Percentiles rank a stretch among this genome's conserved stretches.
These are phyloP conservation scores for Platycheirus albimanus DNA, from an alignment of 2,888 invertebrate species.

Conservation along the genomic window DNA sequence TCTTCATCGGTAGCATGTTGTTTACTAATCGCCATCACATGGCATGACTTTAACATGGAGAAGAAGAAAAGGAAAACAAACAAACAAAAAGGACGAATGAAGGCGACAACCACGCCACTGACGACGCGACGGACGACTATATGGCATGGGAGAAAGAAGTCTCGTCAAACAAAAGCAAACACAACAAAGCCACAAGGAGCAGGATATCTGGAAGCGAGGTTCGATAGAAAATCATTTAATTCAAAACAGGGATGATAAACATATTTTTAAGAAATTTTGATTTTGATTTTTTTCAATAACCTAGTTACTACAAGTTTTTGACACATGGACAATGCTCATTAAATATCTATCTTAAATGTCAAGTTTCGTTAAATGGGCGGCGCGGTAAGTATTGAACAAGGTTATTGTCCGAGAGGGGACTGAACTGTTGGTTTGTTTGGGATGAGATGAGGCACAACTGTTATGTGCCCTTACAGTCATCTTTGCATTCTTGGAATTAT, in stretches of 20 bases:
- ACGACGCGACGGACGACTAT: too few relatives aligned
- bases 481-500: too few relatives aligned
- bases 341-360: slow-evolving; percentile 36
- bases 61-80: slow-evolving; percentile 41
- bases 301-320: slow-evolving; percentile 28
- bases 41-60: slow-evolving; percentile 39
- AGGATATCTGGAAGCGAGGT: slow-evolving; percentile 24
- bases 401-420: too few relatives aligned
- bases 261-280: slow-evolving; percentile 7
- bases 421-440: too few relatives aligned
- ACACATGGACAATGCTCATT: slow-evolving; percentile 54
- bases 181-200: slow-evolving; percentile 1
- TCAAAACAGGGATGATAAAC: too few relatives aligned
- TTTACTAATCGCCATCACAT: slow-evolving; percentile 69
- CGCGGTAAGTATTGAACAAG: too few relatives aligned
- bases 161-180: slow-evolving; percentile 18
- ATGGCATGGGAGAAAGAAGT: too few relatives aligned
- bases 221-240: slow-evolving; percentile 59
- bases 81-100: slow-evolving; percentile 17
- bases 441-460: too few relatives aligned
- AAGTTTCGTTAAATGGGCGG: too few relatives aligned
- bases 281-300: not conserved
- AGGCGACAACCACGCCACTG: not conserved
- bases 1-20: slow-evolving; percentile 53
- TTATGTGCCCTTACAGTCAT: too few relatives aligned